phyloP scores from a whole-genome alignment of 2,888 invertebrate genomes.

The Pristionchus maxplancki region DNA sequence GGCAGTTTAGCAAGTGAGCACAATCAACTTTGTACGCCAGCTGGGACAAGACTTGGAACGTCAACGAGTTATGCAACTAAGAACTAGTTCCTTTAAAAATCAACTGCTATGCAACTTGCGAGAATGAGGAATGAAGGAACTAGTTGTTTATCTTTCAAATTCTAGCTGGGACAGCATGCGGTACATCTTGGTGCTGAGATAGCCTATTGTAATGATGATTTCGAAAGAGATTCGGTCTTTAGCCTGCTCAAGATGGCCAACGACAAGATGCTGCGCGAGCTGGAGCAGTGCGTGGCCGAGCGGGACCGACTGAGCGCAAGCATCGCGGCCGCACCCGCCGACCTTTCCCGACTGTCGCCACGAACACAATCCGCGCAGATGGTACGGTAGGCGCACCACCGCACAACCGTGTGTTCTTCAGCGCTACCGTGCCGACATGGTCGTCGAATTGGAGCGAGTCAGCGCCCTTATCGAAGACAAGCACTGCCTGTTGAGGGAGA shows the following conservation, averaged over 20 bases:
- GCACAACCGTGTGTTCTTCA: neutral
- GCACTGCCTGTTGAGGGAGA: neutral
- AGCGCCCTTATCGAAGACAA: neutral
- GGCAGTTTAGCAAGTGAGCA: neutral
- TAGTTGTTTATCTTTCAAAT: no score
- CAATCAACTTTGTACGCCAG: no score
- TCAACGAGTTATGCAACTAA: no score
- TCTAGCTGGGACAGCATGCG: no score
- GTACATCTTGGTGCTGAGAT: no score
- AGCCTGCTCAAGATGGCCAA: slow-evolving; percentile 5
- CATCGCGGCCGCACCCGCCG: neutral
- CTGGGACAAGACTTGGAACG: no score
- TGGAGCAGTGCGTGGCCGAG: slow-evolving; percentile 25
- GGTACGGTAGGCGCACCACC: neutral
- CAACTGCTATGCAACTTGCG: no score
- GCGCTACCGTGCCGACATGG: neutral
- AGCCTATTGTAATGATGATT: no score
- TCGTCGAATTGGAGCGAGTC: neutral
- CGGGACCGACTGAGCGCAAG: neutral
- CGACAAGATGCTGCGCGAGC: neutral
- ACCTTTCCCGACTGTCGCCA: slow-evolving; percentile 8
- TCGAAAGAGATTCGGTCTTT: neutral
- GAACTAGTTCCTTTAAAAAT: no score
- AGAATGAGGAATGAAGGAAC: no score
- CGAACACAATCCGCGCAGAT: neutral